phyloP scores from a whole-genome alignment of 2,888 invertebrate species.

The Drosophila eohydei region DNA sequence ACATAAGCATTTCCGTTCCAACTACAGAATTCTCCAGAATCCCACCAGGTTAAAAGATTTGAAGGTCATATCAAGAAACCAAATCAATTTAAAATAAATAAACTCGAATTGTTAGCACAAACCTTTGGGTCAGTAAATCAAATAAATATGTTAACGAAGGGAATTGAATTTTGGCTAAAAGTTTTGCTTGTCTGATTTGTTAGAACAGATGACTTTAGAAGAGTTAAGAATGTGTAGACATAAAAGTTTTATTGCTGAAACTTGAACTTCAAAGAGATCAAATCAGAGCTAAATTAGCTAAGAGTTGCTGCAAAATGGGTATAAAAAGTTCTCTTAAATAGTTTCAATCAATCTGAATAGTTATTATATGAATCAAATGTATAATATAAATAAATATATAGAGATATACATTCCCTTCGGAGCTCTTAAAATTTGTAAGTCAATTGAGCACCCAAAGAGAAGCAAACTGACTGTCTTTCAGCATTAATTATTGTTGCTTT shows the following conservation, averaged over 20 bases:
- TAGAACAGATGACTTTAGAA: neutral
- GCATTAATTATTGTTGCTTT: conserved; percentile 4
- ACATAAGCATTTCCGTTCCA: too few relatives aligned
- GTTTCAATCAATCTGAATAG: neutral
- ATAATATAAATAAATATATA: neutral
- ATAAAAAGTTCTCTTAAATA: neutral
- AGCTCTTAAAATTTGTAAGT: too few relatives aligned
- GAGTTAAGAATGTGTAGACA: neutral
- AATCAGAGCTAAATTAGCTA: neutral
- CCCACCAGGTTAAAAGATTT: neutral
- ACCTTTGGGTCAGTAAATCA: conserved; percentile 9
- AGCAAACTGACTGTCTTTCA: neutral
- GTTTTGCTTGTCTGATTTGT: conserved; percentile 3
- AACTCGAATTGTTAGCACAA: neutral
- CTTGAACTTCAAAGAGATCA: neutral
- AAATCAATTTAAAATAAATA: neutral
- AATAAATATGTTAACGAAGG: conserved; percentile 10
- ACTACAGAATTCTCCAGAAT: neutral
- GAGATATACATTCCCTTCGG: neutral
- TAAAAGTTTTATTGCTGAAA: neutral
- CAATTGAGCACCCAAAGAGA: neutral
- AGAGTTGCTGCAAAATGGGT: neutral
- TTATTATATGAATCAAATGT: neutral
- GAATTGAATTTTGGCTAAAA: neutral
- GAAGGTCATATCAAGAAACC: too few relatives aligned